Base-by-base conservation (phyloP, 2,888 invertebrate species). In the Watsonalla binaria region DNA sequence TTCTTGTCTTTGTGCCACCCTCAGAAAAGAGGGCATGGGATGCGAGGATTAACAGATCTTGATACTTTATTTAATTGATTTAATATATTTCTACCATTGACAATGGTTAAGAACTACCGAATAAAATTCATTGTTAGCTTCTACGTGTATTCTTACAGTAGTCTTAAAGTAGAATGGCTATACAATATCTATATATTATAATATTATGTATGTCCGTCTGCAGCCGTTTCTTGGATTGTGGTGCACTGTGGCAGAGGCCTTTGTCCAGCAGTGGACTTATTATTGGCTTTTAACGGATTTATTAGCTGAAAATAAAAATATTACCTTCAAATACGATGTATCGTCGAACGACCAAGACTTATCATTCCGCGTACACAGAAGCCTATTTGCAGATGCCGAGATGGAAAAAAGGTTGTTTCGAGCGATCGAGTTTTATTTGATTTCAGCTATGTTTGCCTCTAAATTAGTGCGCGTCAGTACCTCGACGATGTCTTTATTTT, bases 391-490 rank as follows among this genome's bases (percentile, higher is more conserved):
- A 78, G 79, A 85, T 77, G 78, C 71, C 80, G 86, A 84, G 84
- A 85, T 83, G 86, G 86, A 89, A 90, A 90, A 90, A 90, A 88
- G 90, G 86, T 86, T 84, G 84, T 84, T 87, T 82, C 89, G 80
- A 76, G 80, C 84, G 90, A 90, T 90, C 88, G 86, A 82, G 80
- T 84, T 90, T 90, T 90, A 90, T 90, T 90, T 89, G 90, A 90
- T 90, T 90, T 82, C 72, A 78, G 76, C 79, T 78, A 82, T 88
- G 89, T 90, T 90, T 90, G 83, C 88, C 79, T 80, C 75, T 69
- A 82, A 87, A 90, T 90, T 89, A 87, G 82, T 76, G 64, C 76
- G 78, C 77, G 68, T 72, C 74, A 68, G 68, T 75, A 68, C 76
- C 77, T 74, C 66, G 66, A 47, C 52, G 53, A 65, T 61, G 59